phyloP scores from a whole-genome alignment of 2,888 invertebrate genomes.

The Ashinkailepas kermadecensis region DNA sequence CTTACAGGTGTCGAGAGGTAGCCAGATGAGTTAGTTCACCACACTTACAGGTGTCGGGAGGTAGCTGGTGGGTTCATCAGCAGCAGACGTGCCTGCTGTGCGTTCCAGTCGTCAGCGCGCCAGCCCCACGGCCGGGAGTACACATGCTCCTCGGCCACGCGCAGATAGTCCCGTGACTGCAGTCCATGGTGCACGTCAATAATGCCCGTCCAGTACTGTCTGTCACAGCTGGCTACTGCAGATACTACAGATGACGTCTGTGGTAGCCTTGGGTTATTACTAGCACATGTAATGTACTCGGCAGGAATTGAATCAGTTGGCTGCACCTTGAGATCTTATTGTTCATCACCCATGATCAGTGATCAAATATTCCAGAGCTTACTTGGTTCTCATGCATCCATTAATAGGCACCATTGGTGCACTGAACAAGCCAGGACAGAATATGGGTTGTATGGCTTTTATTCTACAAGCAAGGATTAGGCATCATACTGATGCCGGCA shows the following conservation, averaged over 20 bases:
- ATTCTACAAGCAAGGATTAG: background rate
- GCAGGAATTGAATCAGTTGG: no score
- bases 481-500: background rate
- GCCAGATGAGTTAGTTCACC: background rate
- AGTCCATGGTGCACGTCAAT: background rate
- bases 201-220: background rate
- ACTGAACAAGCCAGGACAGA: background rate
- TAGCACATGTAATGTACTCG: no score
- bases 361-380: no score
- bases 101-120: constrained; percentile 47
- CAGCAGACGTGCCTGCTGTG: background rate
- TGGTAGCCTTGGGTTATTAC: background rate
- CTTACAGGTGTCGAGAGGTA: background rate
- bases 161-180: background rate
- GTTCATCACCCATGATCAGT: no score
- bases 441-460: background rate
- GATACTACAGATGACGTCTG: background rate
- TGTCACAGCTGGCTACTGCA: background rate
- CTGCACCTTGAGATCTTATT: no score
- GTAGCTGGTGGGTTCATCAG: background rate
- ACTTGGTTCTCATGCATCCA: no score
- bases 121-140: constrained; percentile 64
- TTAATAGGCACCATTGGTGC: no score
- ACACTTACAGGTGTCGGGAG: background rate
- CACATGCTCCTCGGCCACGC: constrained; percentile 52